Evolutionary conservation across 2,797 vertebrate genomes (phyloP).

Genomic region (Bryconaethiops microstoma): DNA sequence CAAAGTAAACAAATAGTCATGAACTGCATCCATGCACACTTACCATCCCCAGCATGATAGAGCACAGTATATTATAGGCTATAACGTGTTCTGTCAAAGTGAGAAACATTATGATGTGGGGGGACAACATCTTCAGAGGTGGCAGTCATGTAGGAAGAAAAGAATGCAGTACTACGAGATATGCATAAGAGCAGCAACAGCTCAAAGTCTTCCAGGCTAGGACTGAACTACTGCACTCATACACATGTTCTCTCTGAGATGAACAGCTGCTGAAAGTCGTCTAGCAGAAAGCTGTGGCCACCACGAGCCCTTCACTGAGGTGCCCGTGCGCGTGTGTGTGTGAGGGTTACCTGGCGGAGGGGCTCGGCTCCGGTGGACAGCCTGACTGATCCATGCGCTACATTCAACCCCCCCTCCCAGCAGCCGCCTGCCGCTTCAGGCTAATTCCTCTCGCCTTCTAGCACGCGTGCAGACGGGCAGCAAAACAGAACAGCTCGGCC

Average conservation of each 20-base stretch:
- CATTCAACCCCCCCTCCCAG: constrained; percentile 57
- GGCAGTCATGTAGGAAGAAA: neutral
- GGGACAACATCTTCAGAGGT: neutral
- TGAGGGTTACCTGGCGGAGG: constrained; percentile 40
- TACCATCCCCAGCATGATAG: neutral
- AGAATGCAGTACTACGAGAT: neutral
- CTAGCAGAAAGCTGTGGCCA: neutral
- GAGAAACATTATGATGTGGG: neutral
- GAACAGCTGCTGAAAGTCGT: neutral
- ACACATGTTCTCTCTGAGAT: neutral
- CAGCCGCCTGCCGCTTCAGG: constrained; percentile 56
- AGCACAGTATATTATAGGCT: neutral
- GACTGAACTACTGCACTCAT: neutral
- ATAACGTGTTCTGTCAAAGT: constrained; percentile 5
- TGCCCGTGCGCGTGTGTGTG: neutral
- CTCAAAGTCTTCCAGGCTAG: neutral
- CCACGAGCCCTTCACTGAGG: neutral
- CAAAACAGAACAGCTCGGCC: constrained; percentile 58
- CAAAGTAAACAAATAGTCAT: neutral
- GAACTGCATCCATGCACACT: constrained; percentile 4
- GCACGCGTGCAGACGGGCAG: constrained; percentile 54
- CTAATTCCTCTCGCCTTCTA: constrained; percentile 55
- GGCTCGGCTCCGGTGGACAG: constrained; percentile 48
- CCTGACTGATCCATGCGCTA: constrained; percentile 55
- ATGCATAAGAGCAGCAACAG: neutral